A percentile compares a stretch with the other conserved stretches of the same genome.
phyloP scores from a whole-genome alignment of 2,113 vertebrate species.

The Ellobius talpinus region DNA sequence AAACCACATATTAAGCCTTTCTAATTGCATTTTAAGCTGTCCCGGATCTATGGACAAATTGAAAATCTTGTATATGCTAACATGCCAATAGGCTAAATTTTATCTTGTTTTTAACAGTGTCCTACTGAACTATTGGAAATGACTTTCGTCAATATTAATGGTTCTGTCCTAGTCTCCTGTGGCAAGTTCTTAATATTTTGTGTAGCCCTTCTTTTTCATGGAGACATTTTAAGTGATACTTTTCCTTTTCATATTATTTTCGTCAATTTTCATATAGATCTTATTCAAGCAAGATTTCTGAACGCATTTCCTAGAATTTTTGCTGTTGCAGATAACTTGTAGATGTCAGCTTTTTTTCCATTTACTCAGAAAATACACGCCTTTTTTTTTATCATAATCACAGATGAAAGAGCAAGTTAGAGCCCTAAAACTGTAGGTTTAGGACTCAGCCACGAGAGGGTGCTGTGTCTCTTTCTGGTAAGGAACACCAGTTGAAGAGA shows the following conservation, averaged over 20 bases:
- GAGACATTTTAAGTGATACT: neutral
- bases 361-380: neutral
- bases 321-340: neutral
- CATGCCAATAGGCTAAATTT: neutral
- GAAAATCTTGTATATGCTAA: neutral
- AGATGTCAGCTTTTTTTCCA: neutral
- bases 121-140: neutral
- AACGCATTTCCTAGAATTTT: neutral
- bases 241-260: neutral
- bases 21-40: neutral
- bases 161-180: neutral
- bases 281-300: neutral
- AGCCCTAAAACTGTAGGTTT: neutral
- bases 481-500: neutral
- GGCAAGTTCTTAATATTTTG: neutral
- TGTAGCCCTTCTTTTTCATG: neutral
- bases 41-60: neutral
- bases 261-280: neutral
- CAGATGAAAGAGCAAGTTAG: neutral
- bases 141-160: neutral
- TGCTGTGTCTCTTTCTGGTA: neutral
- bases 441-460: conserved; percentile 47
- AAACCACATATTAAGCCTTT: neutral
- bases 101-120: neutral
- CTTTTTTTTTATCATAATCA: neutral